Base-by-base conservation (phyloP, 2,113 vertebrate species). In the Corythaixoides concolor region DNA sequence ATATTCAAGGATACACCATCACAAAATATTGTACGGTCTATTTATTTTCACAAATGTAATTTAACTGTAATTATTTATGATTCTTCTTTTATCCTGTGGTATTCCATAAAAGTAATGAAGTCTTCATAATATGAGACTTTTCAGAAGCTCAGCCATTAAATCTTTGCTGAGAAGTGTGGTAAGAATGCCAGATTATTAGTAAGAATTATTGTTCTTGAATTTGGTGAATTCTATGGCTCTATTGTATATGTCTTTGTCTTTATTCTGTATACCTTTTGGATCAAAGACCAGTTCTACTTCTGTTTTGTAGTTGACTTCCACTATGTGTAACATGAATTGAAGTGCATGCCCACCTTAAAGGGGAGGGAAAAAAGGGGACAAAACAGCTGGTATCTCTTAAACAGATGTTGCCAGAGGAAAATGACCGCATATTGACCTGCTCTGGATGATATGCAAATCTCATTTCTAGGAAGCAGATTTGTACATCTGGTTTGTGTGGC, bases 31-130 rank as follows among this genome's bases (percentile, higher is more conserved):
- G 41, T 58, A 19, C 19, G 43, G 11, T 41, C 59, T 86, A 39
- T 50, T 89, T 94, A 52, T 89, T 89, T 92, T 82, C 58, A 73
- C 32, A 52, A 68, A 39, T 52, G 26, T 86, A 32, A 72, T 39
- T 80, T 84, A 35, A 56, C 78, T 80, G 67, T 82, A 62, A 73
- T 62, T 60, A 81, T 85, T 85, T 81, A 62, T 73, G 21, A 28
- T 55, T 62, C 19, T 72, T 76, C 62, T 76, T 55, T 24, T 52
- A 58, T 62, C 41, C 35, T 77, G 28, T 56, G 41, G 13, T 73
- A 62, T 67, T 77, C 35, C 24, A 32, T 89, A 52, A 39, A 72
- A 72, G 21, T 82, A 45, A 33, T 45, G 21, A 85, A 45, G 11
- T 82, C 47, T 62, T 76, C 33, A 27, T 55, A 81, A 50, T 55